These are phyloP conservation scores for Meriones psammophilus DNA, from an alignment of 2,797 vertebrate species.

Conservation along the genomic window DNA sequence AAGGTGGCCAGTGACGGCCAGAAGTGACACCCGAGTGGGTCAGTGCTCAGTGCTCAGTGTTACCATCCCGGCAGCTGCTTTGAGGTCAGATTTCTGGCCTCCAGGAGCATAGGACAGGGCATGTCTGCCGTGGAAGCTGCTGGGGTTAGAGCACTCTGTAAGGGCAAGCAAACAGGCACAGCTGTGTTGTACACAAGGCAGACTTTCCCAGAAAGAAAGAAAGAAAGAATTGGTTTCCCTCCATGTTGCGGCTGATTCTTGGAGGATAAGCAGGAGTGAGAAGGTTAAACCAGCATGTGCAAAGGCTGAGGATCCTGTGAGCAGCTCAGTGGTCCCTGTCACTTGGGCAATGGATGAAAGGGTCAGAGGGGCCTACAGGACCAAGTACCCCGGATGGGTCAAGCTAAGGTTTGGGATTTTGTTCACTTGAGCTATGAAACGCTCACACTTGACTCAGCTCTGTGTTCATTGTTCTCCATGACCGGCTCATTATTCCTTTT, in stretches of 20 bases:
- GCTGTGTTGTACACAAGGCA: background rate
- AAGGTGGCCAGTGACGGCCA: background rate
- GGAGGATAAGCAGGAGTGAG: background rate
- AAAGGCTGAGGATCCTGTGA: background rate
- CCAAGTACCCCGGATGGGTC: background rate
- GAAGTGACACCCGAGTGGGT: background rate
- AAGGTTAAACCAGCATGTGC: background rate
- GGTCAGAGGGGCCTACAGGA: no score
- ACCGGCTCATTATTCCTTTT: background rate
- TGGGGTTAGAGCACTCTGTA: background rate
- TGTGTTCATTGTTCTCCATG: background rate
- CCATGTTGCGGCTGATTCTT: background rate
- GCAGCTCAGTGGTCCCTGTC: background rate
- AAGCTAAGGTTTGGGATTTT: background rate
- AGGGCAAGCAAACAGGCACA: background rate
- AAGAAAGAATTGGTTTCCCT: background rate
- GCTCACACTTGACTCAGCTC: rapidly evolving
- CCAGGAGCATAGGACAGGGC: background rate
- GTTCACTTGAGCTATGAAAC: no score
- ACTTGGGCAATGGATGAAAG: no score
- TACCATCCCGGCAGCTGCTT: background rate
- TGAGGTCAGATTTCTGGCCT: background rate
- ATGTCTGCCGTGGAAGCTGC: background rate
- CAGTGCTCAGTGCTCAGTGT: background rate
- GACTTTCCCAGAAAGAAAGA: background rate